phyloP scores from a whole-genome alignment of 2,113 vertebrate species.

The Caranx melampygus region DNA sequence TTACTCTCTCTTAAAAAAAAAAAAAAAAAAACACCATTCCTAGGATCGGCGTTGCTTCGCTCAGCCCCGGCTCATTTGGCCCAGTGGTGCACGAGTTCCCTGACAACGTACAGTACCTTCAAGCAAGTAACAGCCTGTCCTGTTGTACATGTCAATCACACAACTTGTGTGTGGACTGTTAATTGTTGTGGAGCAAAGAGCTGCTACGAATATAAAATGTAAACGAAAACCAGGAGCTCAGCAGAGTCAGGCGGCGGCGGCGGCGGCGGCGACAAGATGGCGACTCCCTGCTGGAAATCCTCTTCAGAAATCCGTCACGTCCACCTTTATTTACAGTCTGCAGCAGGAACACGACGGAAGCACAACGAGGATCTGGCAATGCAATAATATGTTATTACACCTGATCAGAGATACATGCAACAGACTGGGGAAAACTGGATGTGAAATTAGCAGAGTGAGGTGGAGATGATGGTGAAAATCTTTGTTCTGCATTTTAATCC shows the following conservation, averaged over 20 bases:
- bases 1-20: slow-evolving; percentile 33
- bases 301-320: too few species aligned
- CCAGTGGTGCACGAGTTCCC: slow-evolving; percentile 15
- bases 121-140: slow-evolving; percentile 29
- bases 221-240: neutral
- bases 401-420: too few species aligned
- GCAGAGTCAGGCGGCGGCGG: neutral
- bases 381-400: too few species aligned
- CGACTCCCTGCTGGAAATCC: too few species aligned
- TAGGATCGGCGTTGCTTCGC: slow-evolving; percentile 24
- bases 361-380: too few species aligned
- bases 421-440: too few species aligned
- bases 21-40: slow-evolving; percentile 30
- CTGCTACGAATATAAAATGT: neutral
- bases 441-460: slow-evolving; percentile 18
- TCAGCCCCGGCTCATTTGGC: slow-evolving; percentile 37
- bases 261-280: too few species aligned
- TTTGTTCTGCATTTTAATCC: slow-evolving; percentile 73
- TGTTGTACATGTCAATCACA: neutral
- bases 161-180: slow-evolving; percentile 26
- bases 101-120: slow-evolving; percentile 36
- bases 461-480: slow-evolving; percentile 27
- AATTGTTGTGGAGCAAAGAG: neutral
- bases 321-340: too few species aligned
- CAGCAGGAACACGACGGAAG: too few species aligned